phyloP scores from a whole-genome alignment of 2,888 invertebrate species.

The Laspeyria flexula region DNA sequence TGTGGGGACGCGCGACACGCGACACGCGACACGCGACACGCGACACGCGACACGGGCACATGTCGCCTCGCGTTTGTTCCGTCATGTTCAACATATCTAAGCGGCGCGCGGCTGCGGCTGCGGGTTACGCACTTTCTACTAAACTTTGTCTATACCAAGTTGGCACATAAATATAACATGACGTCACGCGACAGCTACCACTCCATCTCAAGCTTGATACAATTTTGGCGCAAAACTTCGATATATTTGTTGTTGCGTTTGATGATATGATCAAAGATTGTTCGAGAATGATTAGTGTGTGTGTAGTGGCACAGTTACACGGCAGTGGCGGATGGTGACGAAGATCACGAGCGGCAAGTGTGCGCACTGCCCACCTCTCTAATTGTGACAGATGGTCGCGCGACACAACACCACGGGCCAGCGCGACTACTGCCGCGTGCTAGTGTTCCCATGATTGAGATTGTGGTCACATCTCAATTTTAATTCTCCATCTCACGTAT shows the following conservation, averaged over 20 bases:
- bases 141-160: not conserved
- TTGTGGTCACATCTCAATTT: not conserved
- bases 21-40: too few species aligned
- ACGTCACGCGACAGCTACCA: not conserved
- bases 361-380: not conserved
- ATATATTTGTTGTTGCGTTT: not conserved
- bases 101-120: too few species aligned
- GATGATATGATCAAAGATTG: conserved; percentile 2
- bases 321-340: conserved; percentile 11
- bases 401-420: too few species aligned
- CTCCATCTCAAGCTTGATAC: not conserved
- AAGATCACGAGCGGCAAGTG: conserved; percentile 5
- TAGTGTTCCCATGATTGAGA: too few species aligned
- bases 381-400: conserved; percentile 7
- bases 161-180: not conserved
- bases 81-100: too few species aligned
- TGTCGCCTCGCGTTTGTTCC: too few species aligned
- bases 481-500: not conserved
- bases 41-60: too few species aligned
- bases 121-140: not conserved
- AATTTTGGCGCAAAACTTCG: not conserved
- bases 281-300: too few species aligned
- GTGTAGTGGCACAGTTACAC: too few species aligned
- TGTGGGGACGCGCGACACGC: too few species aligned
- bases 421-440: not conserved